These are phyloP conservation scores for Brachyalestes nurse DNA, from an alignment of 2,797 vertebrate genomes.

Conservation along the genomic window DNA sequence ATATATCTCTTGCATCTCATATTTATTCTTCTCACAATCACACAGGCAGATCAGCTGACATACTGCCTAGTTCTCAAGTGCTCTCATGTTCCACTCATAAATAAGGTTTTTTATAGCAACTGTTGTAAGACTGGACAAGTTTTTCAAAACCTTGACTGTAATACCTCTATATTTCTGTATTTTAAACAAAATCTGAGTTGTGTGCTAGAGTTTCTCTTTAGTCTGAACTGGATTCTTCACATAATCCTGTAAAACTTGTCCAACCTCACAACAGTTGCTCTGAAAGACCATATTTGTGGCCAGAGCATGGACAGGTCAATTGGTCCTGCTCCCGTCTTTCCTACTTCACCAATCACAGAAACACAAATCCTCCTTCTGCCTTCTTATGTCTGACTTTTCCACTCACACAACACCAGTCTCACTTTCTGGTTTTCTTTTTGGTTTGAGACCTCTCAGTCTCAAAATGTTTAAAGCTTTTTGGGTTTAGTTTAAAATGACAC, in stretches of 20 bases:
- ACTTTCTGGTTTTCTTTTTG: conserved; percentile 49
- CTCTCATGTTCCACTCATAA: neutral
- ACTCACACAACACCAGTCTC: conserved; percentile 35
- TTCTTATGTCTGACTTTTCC: neutral
- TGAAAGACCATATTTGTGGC: neutral
- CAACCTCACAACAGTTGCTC: neutral
- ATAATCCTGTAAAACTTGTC: neutral
- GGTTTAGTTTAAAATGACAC: conserved; percentile 60
- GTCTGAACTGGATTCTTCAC: neutral
- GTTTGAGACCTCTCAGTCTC: conserved; percentile 51
- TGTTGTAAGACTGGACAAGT: neutral
- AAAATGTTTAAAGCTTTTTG: conserved; percentile 76
- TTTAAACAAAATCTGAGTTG: too few relatives aligned
- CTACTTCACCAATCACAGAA: neutral
- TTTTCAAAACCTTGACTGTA: neutral
- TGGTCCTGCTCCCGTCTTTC: neutral
- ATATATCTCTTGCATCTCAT: neutral
- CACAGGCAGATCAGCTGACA: conserved; percentile 1
- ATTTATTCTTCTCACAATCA: neutral
- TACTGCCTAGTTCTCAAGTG: too few relatives aligned
- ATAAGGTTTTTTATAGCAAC: neutral
- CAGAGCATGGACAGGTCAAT: neutral
- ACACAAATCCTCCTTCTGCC: conserved; percentile 15
- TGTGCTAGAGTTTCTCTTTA: too few relatives aligned
- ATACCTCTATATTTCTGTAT: neutral